Conservation (phyloP, 1,140 invertebrate species). For the Colletes latitarsis region DNA sequence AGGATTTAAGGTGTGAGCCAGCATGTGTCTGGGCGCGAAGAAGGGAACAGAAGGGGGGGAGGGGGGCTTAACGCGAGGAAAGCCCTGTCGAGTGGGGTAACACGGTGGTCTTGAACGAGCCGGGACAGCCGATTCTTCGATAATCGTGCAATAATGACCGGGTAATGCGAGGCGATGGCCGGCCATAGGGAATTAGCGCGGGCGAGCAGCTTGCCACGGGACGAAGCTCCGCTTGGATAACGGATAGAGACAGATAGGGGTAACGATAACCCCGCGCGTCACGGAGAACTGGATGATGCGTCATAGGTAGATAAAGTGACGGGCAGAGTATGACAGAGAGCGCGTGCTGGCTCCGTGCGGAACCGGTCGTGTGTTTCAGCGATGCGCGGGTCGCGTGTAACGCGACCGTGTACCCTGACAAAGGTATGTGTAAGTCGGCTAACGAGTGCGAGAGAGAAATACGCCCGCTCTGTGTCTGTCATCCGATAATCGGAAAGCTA, state of each 20-base stretch:
- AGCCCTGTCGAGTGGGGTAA: too few relatives aligned
- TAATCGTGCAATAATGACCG: too few relatives aligned
- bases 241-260: background rate
- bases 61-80: too few relatives aligned
- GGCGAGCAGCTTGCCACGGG: background rate
- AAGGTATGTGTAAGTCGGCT: conserved; percentile 25
- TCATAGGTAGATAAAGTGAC: conserved; percentile 41
- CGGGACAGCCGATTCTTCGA: too few relatives aligned
- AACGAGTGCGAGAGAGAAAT: background rate
- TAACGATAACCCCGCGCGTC: background rate
- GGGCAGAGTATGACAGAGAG: background rate
- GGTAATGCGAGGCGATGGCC: too few relatives aligned
- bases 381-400: conserved; percentile 14
- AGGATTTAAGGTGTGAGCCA: too few relatives aligned
- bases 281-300: background rate
- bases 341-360: background rate
- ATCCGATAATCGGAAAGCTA: conserved; percentile 63
- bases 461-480: conserved; percentile 5
- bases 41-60: too few relatives aligned
- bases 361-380: too few relatives aligned
- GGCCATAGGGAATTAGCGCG: conserved; percentile 27
- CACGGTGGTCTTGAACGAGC: too few relatives aligned
- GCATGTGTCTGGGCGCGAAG: too few relatives aligned
- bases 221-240: background rate
- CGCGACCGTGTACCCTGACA: conserved; percentile 7